Base-by-base conservation (phyloP, 2,888 invertebrate genomes). In the Mechanitis mazaeus region DNA sequence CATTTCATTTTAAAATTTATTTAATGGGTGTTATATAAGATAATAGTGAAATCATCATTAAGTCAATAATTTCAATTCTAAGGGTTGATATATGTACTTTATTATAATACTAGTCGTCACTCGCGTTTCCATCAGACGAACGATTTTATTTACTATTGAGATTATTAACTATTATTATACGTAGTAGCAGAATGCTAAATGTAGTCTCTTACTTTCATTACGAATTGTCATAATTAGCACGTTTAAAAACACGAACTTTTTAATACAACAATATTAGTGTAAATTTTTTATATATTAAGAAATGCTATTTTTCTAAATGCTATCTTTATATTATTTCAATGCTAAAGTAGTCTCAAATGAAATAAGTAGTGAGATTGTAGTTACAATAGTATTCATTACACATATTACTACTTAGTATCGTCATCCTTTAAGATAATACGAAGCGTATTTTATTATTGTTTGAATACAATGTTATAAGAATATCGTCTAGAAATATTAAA, bases 381-480 rank as follows among this genome's bases (percentile, higher is more conserved):
- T 50, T 31, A 50, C 50, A 50, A 50, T 50, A 50, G 50, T 50
- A 50, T 50, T 31, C 50, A 50, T 50, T 31, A 50, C 50, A 50
- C 31, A 31, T 11, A 31, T 50, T 50, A 50, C 7, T 50, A 50
- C 50, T 50, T 50, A 50, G 50, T 50, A 31, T 50, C 31, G 50
- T 50, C 50, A 50, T 50, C 7, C 9, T 50, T 50, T n/a, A 38
- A 58, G 56, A 53, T 60, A 60, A 56, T 31, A 45, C 31, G 28
- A 47, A 50, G 55, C 33, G 50, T 56, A 60, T 60, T 60, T 47
- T 55, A 45, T 56, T 58, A 58, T 53, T 60, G 45, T 35, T 58
- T 55, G 58, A 60, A 64, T 58, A 64, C 64, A 55, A 60, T 60
- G 60, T 60, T 45, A 50, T n/a, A 60, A 47, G 46, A 60, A 55